Conservation (phyloP, 2,888 invertebrate species). For the Eurytoma adleriae region DNA sequence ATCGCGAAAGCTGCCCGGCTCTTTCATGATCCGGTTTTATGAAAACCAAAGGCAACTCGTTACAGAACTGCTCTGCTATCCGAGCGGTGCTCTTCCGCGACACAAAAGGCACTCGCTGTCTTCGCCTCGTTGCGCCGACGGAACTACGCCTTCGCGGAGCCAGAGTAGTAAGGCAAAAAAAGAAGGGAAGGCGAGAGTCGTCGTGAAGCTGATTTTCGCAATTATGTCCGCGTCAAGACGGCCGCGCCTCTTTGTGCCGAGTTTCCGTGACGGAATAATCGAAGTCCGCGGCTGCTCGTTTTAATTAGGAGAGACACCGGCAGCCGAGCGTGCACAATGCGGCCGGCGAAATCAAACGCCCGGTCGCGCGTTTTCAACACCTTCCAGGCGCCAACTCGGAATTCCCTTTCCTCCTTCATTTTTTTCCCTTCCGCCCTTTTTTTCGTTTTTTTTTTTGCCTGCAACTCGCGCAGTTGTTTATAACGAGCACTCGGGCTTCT, state of each 20-base stretch:
- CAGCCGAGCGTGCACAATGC: background rate
- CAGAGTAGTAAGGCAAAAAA: background rate
- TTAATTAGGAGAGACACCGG: slow-evolving; percentile 33
- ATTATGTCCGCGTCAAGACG: background rate
- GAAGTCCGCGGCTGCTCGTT: slow-evolving; percentile 9
- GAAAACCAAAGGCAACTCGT: slow-evolving; percentile 26
- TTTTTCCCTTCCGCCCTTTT: too few species aligned
- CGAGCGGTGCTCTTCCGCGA: background rate
- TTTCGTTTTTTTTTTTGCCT: too few species aligned
- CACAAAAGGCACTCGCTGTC: slow-evolving; percentile 4
- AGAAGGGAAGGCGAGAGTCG: background rate
- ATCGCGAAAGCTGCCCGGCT: background rate
- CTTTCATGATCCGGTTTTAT: slow-evolving; percentile 19
- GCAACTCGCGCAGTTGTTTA: background rate
- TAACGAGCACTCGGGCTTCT: background rate
- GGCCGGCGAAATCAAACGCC: slow-evolving; percentile 28
- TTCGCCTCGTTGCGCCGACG: background rate
- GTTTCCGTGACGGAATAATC: background rate
- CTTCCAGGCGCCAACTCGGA: background rate
- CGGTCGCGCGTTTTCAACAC: background rate
- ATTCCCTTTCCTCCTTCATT: too few species aligned
- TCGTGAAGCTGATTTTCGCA: background rate
- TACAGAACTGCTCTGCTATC: background rate
- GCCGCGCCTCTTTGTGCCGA: background rate
- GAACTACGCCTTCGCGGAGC: too few species aligned